Conservation (phyloP, 2,888 invertebrate species). For the Zonitis immaculata region DNA sequence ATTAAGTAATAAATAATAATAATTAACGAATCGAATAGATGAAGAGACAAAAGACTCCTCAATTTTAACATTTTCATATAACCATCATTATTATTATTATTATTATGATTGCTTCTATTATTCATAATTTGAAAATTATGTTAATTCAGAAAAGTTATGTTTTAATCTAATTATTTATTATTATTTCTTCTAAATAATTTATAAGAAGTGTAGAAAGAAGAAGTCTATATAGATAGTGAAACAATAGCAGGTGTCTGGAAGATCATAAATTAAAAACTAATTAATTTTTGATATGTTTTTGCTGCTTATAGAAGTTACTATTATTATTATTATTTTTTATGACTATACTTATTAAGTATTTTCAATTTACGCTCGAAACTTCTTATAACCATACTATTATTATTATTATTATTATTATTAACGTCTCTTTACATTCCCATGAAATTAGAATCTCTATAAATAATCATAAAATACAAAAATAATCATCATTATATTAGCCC, state of each 20-base stretch:
- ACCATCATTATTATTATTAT: not conserved
- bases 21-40: not conserved
- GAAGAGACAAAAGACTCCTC: slow-evolving; percentile 4
- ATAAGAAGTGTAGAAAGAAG: not conserved
- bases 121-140: not conserved
- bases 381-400: too few species aligned
- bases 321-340: not conserved
- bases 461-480: too few species aligned
- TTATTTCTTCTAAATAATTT: not conserved
- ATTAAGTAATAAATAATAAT: too few species aligned
- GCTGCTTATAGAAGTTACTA: slow-evolving; percentile 5
- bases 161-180: not conserved
- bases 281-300: slow-evolving; percentile 25
- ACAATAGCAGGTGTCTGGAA: slow-evolving; percentile 28
- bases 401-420: too few species aligned
- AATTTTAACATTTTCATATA: slow-evolving; percentile 5
- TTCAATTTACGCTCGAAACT: too few species aligned
- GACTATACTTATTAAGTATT: not conserved
- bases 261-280: slow-evolving; percentile 34
- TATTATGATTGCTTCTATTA: too few species aligned
- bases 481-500: too few species aligned
- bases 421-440: too few species aligned
- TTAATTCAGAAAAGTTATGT: not conserved
- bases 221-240: not conserved
- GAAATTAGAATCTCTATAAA: too few species aligned